Conservation (phyloP, 2,888 invertebrate genomes). For the Odontocerum albicorne region DNA sequence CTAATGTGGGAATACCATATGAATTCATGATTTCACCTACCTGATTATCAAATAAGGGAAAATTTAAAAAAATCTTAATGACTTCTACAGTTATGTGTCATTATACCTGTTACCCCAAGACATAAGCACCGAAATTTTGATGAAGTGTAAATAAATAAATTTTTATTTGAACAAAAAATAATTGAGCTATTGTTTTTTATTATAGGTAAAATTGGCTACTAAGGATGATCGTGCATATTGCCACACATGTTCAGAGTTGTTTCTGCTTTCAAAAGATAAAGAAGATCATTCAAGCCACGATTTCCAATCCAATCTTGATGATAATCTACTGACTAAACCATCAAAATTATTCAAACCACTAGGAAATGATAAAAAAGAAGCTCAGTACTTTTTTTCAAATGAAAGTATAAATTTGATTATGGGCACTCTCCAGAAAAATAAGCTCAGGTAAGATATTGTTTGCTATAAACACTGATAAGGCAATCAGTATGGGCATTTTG, state of each 20-base stretch:
- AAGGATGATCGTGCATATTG: constrained; percentile 62
- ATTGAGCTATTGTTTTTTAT: constrained; percentile 26
- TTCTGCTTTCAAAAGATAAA: constrained; percentile 40
- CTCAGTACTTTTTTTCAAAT: constrained; percentile 83
- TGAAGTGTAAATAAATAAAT: too few relatives aligned
- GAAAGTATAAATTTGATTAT: constrained; percentile 66
- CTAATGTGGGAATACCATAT: too few relatives aligned
- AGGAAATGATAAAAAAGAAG: constrained; percentile 77
- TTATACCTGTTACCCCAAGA: too few relatives aligned
- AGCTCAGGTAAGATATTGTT: constrained; percentile 57
- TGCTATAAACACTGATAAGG: too few relatives aligned
- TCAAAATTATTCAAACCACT: constrained; percentile 69
- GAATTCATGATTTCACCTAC: too few relatives aligned
- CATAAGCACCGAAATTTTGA: too few relatives aligned
- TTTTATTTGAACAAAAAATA: too few relatives aligned
- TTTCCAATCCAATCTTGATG: constrained; percentile 54
- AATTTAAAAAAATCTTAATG: too few relatives aligned
- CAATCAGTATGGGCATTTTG: too few relatives aligned
- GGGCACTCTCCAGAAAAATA: constrained; percentile 60
- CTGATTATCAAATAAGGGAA: too few relatives aligned
- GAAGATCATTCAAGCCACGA: constrained; percentile 61
- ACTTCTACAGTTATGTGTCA: too few relatives aligned
- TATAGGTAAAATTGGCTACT: constrained; percentile 50
- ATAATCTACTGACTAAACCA: constrained; percentile 63
- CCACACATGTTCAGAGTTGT: constrained; percentile 62